phyloP scores from a whole-genome alignment of 2,113 vertebrate species.

The Nycticebus coucang region DNA sequence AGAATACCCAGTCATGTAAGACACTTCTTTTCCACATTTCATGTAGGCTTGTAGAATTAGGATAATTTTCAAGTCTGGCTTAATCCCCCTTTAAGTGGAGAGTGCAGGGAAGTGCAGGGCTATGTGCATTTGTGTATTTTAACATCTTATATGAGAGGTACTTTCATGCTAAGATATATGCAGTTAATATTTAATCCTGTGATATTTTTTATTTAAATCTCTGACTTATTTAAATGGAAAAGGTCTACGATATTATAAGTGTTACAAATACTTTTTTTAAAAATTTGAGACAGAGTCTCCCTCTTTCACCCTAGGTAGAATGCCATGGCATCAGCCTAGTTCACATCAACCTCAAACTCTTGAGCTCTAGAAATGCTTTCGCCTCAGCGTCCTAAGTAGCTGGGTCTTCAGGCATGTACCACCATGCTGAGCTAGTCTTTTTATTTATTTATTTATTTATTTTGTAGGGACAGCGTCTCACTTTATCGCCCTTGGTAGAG shows the following conservation, averaged over 20 bases:
- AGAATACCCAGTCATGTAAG: background rate
- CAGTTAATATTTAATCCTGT: background rate
- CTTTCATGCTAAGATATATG: background rate
- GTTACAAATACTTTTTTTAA: background rate
- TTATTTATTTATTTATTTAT: no score
- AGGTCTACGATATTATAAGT: background rate
- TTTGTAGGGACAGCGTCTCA: no score
- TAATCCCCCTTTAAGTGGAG: constrained; percentile 23
- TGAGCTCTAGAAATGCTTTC: no score
- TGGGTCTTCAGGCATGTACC: no score
- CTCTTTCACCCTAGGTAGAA: no score
- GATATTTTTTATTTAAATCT: constrained; percentile 3
- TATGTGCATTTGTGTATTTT: background rate
- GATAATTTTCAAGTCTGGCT: background rate
- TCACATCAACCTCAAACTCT: no score
- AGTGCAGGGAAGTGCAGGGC: background rate
- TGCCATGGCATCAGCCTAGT: no score
- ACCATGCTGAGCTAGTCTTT: no score
- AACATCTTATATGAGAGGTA: background rate
- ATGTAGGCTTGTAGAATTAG: background rate
- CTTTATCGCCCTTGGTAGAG: no score
- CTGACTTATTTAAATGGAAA: background rate
- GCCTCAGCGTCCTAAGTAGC: no score
- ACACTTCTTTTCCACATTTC: constrained; percentile 34
- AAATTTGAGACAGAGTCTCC: no score